Base-by-base conservation (phyloP, 2,888 invertebrate species). In the Orchestes rusci region DNA sequence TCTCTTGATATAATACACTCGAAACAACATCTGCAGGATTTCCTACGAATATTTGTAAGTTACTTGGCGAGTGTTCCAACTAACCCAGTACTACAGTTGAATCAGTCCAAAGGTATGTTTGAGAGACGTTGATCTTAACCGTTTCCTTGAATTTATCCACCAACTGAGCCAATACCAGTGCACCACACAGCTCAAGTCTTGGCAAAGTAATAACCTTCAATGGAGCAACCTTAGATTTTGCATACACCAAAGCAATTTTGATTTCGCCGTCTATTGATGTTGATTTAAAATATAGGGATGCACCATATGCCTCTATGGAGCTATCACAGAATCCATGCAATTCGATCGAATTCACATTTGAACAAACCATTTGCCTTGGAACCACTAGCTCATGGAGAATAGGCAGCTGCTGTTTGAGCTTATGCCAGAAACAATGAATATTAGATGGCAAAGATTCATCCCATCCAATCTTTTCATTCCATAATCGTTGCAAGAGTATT, bases 1-100 rank as follows among this genome's bases (percentile, higher is more conserved):
- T 30, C 30, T 37, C 32, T n/a, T 40, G 46, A 20, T 32, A 12
- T 2, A 41, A 3, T 7, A 40, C 44, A 17, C 43, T 32, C 3
- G 44, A 50, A 13, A 43, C 17, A 8, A 37, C 17, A 39, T 50
- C 52, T 7, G 46, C 49, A 29, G 46, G 46, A 39, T 49, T 52
- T 10, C 38, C 43, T 10, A 51, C 45, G 38, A 49, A 45, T 1
- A 36, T 46, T 18, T 39, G 32, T 16, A 33, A 32, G 18, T 17
- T 17, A 12, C 39, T 37, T 17, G 47, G 37, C 16, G 47, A 31
- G 17, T 18, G 30, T 16, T 29, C 13, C 17, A 47, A 30, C 47
- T 47, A 47, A 18, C 20, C 35, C 3, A 35, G 18, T 13, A 27
- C 29, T 12, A 42, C 31, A 15, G 18, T 29, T 10, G 39, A 45